These are phyloP conservation scores for Sipha maydis DNA, from an alignment of 2,888 invertebrate species.

Conservation along the genomic window DNA sequence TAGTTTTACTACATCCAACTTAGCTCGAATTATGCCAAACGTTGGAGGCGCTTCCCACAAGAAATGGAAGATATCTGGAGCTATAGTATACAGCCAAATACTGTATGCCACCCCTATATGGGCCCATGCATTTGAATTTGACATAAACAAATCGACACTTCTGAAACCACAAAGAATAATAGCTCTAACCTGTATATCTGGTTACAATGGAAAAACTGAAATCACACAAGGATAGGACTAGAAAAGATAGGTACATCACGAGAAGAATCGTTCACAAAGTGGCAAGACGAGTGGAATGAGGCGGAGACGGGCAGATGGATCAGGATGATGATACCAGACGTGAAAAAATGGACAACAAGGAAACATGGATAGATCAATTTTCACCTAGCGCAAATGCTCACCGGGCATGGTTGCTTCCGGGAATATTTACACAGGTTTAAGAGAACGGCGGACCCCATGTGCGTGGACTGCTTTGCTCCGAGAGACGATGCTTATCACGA, in stretches of 20 bases:
- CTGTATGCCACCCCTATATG: too few relatives aligned
- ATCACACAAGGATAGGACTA: neutral
- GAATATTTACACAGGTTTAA: neutral
- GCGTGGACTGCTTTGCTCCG: neutral
- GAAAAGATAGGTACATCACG: neutral
- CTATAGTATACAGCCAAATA: too few relatives aligned
- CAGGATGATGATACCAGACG: neutral
- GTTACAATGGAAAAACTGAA: neutral
- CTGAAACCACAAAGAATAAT: too few relatives aligned
- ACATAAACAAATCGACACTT: too few relatives aligned
- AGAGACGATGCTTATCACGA: neutral
- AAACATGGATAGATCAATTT: neutral
- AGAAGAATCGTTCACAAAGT: neutral
- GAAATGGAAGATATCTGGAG: too few relatives aligned
- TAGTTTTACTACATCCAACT: too few relatives aligned
- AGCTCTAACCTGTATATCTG: too few relatives aligned
- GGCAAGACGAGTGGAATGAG: neutral
- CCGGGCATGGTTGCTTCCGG: neutral
- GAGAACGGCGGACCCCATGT: neutral
- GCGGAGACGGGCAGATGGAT: neutral
- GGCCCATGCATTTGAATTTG: too few relatives aligned
- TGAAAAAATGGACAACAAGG: neutral
- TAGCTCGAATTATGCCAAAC: too few relatives aligned
- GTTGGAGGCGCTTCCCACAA: too few relatives aligned
- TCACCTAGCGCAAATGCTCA: neutral